Conservation (phyloP, 2,113 vertebrate species). For the Copsychus sechellarum region DNA sequence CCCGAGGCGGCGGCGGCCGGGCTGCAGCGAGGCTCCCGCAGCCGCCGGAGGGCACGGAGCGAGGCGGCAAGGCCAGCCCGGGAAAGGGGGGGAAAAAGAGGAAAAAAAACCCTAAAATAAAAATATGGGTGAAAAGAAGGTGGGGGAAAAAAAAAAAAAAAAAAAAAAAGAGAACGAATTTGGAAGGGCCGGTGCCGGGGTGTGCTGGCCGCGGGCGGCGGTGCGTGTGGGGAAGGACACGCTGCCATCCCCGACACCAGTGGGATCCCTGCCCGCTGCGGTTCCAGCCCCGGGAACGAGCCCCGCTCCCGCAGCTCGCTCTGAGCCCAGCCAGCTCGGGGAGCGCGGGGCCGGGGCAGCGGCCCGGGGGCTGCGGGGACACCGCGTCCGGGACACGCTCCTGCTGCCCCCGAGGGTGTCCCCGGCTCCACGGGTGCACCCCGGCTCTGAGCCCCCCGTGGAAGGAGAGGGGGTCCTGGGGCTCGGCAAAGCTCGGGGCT, state of each 20-base stretch:
- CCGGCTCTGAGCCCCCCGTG: neutral
- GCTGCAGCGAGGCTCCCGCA: neutral
- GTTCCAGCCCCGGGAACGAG: neutral
- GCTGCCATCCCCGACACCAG: neutral
- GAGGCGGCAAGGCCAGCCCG: neutral
- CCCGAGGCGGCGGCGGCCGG: neutral
- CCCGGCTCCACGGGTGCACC: neutral
- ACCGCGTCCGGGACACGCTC: neutral
- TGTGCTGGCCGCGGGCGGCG: neutral
- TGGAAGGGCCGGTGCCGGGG: neutral
- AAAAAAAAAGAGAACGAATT: neutral
- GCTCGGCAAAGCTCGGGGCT: neutral
- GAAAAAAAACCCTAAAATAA: neutral
- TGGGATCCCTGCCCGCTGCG: neutral
- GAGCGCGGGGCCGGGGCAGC: neutral
- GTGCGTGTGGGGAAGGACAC: neutral
- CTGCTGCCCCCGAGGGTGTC: neutral
- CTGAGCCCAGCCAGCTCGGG: neutral
- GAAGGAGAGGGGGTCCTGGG: neutral
- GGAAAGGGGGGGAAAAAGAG: fast-evolving
- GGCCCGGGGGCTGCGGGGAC: neutral
- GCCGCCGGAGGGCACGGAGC: neutral
- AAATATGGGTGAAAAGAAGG: fast-evolving
- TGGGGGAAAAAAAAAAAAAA: fast-evolving
- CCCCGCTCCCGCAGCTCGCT: neutral